Evolutionary conservation across 2,113 vertebrate genomes (phyloP), one percentile per base, ranked within the genome.

Genomic region (Colistium nudipinnis): DNA sequence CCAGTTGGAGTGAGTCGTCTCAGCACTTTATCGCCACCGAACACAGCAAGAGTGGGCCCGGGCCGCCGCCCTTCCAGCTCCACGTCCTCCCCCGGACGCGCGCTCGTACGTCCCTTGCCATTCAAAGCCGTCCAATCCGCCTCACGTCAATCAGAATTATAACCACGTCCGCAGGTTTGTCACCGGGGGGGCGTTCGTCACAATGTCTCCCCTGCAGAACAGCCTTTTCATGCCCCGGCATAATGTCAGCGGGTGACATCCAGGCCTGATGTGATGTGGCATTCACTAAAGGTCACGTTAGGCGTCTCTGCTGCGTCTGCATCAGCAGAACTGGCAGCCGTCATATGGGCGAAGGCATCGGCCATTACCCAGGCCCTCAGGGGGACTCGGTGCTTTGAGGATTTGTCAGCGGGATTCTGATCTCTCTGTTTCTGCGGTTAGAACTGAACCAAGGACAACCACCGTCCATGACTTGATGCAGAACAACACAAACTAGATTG

Each of bases 281-380:
- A 92, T 92, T 93, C 89, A 90, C 87, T 76, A 92, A 93, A 93
- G 91, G 91, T 92, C 91, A 92, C 76, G 85, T 86, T 86, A 88
- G 85, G 90, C 90, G 81, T 92, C 89, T 90, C 74, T 30, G 79
- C 89, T 86, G 64, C 39, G 56, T 87, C 88, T 78, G 84, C 88
- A 90, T 90, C 88, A 78, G 84, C 80, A 78, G 80, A 83, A 86
- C 81, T 91, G 91, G 90, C 90, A 91, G 85, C 89, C 88, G 83
- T 92, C 90, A 92, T 91, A 91, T 91, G 90, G 86, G 86, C 70
- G 76, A 86, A 88, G 88, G 90, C 88, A 84, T 88, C 63, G 78
- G 81, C 89, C 86, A 90, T 92, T 92, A 93, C 85, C 84, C 76
- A 3, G 62, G 70, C 81, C 89, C 80, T 66, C 43, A 11, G 73